Evolutionary conservation across 2,888 invertebrate genomes (phyloP).

Genomic region (Oscheius sp.): DNA sequence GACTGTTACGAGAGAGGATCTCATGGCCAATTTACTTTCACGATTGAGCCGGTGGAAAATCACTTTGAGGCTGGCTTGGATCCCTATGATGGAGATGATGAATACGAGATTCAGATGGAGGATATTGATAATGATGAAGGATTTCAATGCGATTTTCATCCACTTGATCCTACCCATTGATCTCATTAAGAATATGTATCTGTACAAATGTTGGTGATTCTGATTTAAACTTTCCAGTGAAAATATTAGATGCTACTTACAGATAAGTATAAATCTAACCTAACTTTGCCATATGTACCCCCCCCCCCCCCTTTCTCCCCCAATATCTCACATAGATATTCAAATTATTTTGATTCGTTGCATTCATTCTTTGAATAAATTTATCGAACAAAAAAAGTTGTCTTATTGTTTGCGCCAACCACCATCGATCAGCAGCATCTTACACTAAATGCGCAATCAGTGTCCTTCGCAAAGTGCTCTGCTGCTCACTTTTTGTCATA

Average conservation of each 20-base stretch:
- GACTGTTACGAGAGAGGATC: not conserved
- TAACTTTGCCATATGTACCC: no score
- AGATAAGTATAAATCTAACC: not conserved
- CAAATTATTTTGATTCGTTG: not conserved
- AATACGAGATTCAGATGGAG: no score
- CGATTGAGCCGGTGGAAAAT: not conserved
- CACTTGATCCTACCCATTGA: no score
- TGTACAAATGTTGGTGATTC: no score
- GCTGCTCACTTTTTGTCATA: slow-evolving; percentile 3
- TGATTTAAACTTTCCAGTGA: no score
- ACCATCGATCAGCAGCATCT: slow-evolving; percentile 27
- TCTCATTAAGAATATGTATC: no score
- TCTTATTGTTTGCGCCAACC: slow-evolving; percentile 26
- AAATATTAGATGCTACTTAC: not conserved
- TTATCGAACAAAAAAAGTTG: not conserved
- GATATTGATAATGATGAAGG: no score
- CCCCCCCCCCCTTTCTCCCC: not conserved
- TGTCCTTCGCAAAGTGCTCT: slow-evolving; percentile 23
- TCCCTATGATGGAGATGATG: not conserved
- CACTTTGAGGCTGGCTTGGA: not conserved
- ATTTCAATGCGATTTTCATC: no score
- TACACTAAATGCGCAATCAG: slow-evolving; percentile 30
- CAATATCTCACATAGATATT: not conserved
- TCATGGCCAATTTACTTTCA: not conserved
- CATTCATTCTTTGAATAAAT: not conserved